Evolutionary conservation across 2,113 vertebrate species (phyloP), one percentile per base, ranked within the genome.

Genomic region (Grammomys surdaster): DNA sequence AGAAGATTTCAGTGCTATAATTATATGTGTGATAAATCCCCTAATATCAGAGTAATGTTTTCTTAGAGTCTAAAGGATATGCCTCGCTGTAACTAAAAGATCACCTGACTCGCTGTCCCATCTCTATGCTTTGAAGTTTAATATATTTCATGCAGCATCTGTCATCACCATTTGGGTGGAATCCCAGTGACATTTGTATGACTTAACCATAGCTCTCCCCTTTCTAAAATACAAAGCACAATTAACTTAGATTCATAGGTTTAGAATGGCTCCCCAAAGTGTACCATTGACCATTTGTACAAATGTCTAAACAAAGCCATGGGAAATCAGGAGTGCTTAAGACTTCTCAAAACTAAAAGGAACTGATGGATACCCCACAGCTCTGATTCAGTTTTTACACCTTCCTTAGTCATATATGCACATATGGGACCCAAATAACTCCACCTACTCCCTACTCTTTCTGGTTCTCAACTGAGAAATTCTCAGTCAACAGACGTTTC

Each of bases 331-430:
- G 14, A 58, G 22, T 78, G 33, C 81, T 93, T 76, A 3, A 67
- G 69, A 84, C 69, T 33, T 91, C 78, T 65, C 82, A 89, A 93
- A 91, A 77, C 81, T 48, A 85, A 86, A 86, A 65, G 24, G n/a
- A 95, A 54, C 24, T 76, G 12, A 33, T 67, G 51, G 56, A 20
- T 51, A 88, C 9, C 75, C 12, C 80, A 40, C 7, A 75, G 89
- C 65, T 96, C 60, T 65, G 19, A 22, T 51, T 91, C 91, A 54
- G 12, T 5, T 89, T 97, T 97, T 58, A 88, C 94, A 95, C 24
- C 88, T 94, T 92, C 56, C 63, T 77, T 96, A 94, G 28, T 63
- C 46, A 84, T 70, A 63, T 48, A 28, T 72, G 26, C 36, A 43
- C 5, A 94, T 28, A 84, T 91, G 70, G 75, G 86, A 88, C 56